Conservation (phyloP, 2,888 invertebrate genomes). For the Octonoba sinensis region DNA sequence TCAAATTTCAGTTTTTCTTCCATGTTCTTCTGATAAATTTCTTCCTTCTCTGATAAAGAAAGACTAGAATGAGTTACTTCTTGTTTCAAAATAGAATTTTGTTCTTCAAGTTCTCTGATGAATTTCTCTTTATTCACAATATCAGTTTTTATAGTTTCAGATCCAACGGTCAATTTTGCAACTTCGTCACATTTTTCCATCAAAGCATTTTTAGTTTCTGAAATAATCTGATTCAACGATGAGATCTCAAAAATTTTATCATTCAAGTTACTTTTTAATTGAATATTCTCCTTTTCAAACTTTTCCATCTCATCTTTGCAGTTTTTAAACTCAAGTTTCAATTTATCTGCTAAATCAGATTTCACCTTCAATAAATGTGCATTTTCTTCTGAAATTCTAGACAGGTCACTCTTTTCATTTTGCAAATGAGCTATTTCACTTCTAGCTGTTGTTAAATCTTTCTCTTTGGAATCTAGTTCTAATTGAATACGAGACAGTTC, state of each 20-base stretch:
- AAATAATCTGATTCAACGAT: conserved; percentile 8
- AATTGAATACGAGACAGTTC: conserved; percentile 49
- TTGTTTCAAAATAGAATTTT: conserved; percentile 24
- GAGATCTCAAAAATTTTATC: conserved; percentile 8
- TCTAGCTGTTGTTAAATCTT: conserved; percentile 1
- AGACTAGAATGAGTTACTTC: conserved; percentile 23
- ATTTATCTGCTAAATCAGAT: not conserved
- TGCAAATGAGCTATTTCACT: not conserved
- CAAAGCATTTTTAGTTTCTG: not conserved
- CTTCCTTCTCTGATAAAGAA: conserved; percentile 30
- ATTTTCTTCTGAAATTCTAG: conserved; percentile 5
- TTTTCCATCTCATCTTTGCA: not conserved
- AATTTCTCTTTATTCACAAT: conserved; percentile 14
- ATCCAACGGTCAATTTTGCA: not conserved
- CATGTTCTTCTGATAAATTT: conserved; percentile 17
- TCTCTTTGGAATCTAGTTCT: conserved; percentile 17
- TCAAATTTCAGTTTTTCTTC: conserved; percentile 20
- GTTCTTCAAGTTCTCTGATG: conserved; percentile 9
- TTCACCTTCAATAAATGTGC: conserved; percentile 13
- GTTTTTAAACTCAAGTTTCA: not conserved
- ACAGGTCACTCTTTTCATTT: conserved; percentile 1
- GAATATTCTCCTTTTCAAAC: conserved; percentile 1
- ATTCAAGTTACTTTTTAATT: not conserved
- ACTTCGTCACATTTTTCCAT: conserved; percentile 2
- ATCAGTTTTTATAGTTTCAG: not conserved